Evolutionary conservation across 2,888 invertebrate species (phyloP).

Genomic region (Chrysotoxum bicinctum): DNA sequence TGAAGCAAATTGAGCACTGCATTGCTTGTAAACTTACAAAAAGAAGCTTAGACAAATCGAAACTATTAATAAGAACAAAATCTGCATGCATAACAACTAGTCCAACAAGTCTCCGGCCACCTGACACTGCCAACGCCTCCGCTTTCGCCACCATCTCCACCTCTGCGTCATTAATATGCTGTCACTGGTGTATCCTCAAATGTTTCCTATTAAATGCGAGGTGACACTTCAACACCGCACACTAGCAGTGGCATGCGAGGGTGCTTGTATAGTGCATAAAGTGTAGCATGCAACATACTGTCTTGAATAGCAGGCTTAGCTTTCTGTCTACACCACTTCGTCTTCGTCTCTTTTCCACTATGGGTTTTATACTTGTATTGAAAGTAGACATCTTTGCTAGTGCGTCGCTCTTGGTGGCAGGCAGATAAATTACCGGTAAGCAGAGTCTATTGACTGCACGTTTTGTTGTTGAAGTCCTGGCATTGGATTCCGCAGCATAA

Average conservation of each 20-base stretch:
- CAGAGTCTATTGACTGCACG: constrained; percentile 54
- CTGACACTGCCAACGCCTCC: constrained; percentile 46
- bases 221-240: constrained; percentile 37
- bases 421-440: constrained; percentile 66
- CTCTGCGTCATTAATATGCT: constrained; percentile 27
- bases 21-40: background rate
- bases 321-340: background rate
- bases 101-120: constrained; percentile 60
- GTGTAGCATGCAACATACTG: constrained; percentile 7
- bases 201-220: constrained; percentile 44
- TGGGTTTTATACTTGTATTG: constrained; percentile 7
- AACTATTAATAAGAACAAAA: constrained; percentile 50
- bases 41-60: constrained; percentile 44
- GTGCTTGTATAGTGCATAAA: constrained; percentile 37
- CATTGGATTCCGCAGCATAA: constrained; percentile 28
- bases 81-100: constrained; percentile 51
- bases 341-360: too few species aligned
- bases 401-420: constrained; percentile 32
- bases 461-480: constrained; percentile 30
- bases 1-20: background rate
- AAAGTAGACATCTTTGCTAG: constrained; percentile 39
- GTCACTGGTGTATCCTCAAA: constrained; percentile 41
- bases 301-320: constrained; percentile 5
- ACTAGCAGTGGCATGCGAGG: constrained; percentile 10
- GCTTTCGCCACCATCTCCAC: background rate